A percentile compares a stretch with the other conserved stretches of the same genome.
Evolutionary conservation across 2,797 vertebrate genomes (phyloP).

Genomic region (Poliocrania exsul): DNA sequence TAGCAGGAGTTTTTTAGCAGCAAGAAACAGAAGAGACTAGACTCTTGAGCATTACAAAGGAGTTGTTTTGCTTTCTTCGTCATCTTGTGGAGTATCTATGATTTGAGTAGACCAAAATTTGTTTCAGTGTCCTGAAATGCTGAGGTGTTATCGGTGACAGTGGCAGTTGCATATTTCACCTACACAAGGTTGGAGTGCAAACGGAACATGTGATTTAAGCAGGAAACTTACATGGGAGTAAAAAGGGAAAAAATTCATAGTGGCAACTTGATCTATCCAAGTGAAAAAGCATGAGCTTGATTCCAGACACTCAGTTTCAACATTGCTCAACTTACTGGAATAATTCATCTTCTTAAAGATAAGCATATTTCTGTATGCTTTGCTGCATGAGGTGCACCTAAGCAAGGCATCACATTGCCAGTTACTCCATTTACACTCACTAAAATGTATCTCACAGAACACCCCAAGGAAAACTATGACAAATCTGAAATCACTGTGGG

Average conservation of each 20-base stretch:
- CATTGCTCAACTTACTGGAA: background rate
- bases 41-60: background rate
- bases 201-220: fast-evolving
- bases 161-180: background rate
- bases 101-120: background rate
- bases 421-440: background rate
- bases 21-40: background rate
- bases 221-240: background rate
- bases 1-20: background rate
- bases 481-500: background rate
- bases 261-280: background rate
- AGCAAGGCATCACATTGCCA: background rate
- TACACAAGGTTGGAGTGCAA: background rate
- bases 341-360: background rate
- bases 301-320: background rate
- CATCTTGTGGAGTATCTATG: background rate
- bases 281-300: background rate
- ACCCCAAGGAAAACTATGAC: background rate
- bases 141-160: background rate
- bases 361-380: background rate
- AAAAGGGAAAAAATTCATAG: background rate
- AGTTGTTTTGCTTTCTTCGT: background rate
- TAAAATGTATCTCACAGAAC: background rate
- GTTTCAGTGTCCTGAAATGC: background rate
- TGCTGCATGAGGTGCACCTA: background rate